Conservation (phyloP, 2,113 vertebrate genomes). For the Synchiropus splendidus region DNA sequence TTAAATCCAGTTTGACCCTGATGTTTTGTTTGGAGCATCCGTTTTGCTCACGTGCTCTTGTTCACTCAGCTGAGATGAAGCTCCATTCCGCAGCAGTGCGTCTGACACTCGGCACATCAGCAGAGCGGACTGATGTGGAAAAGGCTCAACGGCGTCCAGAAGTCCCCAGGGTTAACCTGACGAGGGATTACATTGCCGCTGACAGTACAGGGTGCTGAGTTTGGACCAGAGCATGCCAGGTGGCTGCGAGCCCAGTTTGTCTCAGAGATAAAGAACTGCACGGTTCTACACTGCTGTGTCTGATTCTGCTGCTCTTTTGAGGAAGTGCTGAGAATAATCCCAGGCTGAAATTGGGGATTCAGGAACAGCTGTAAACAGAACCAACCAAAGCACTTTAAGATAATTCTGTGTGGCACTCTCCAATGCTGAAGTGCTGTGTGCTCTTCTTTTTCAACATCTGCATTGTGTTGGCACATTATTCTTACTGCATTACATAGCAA, state of each 20-base stretch:
- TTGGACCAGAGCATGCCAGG: constrained; percentile 18
- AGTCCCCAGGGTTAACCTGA: constrained; percentile 20
- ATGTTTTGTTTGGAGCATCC: constrained; percentile 8
- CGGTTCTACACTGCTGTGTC: constrained; percentile 1
- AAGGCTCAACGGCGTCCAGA: constrained; percentile 16
- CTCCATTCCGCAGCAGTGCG: background rate
- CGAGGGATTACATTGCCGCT: constrained; percentile 13
- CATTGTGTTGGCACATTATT: too few species aligned
- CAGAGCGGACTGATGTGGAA: constrained; percentile 14
- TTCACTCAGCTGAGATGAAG: constrained; percentile 38
- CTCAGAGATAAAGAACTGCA: constrained; percentile 38
- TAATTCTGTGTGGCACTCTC: too few species aligned
- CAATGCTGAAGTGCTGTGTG: too few species aligned
- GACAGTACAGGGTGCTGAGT: constrained; percentile 13
- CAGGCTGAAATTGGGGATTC: too few species aligned
- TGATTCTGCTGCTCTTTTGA: constrained; percentile 11
- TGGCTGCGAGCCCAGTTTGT: constrained; percentile 27
- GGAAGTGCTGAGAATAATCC: constrained; percentile 27
- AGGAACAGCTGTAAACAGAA: background rate
- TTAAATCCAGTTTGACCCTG: constrained; percentile 23
- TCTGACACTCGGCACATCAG: constrained; percentile 2
- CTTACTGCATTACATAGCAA: too few species aligned
- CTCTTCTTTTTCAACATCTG: too few species aligned
- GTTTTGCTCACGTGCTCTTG: constrained; percentile 12
- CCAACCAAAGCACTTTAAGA: too few species aligned